A percentile compares a stretch with the other conserved stretches of the same genome.
Conservation (phyloP, 2,113 vertebrate genomes). For the Stictonetta naevosa region DNA sequence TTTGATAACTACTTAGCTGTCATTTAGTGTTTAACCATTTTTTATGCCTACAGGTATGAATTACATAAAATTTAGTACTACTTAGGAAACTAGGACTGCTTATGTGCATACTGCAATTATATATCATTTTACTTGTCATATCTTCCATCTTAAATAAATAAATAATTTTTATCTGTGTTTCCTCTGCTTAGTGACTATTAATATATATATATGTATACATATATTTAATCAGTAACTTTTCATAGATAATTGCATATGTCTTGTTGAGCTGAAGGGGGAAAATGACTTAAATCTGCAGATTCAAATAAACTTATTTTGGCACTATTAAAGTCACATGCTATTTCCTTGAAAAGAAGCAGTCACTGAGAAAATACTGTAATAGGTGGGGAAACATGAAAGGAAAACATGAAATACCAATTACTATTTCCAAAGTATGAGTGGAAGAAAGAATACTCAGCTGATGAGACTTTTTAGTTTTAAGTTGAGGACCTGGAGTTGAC, state of each 20-base stretch:
- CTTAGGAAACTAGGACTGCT: not conserved
- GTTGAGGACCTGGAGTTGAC: not conserved
- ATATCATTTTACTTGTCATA: not conserved
- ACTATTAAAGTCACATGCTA: not conserved
- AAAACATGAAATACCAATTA: not conserved
- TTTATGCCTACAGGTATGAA: not conserved
- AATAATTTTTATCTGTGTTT: not conserved
- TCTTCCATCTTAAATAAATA: not conserved
- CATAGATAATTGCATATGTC: not conserved
- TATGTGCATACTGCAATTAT: not conserved
- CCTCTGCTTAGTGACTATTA: not conserved
- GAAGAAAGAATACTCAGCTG: not conserved
- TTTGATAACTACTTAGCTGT: not conserved
- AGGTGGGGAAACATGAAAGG: not conserved
- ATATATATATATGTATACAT: no score
- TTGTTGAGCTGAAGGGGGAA: not conserved
- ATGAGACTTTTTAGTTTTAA: not conserved
- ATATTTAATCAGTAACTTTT: not conserved
- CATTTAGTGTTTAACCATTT: not conserved
- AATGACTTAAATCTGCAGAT: not conserved
- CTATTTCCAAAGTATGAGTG: not conserved
- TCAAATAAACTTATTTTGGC: not conserved
- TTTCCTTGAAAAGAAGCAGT: not conserved
- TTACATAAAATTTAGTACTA: no score
- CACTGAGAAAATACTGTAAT: not conserved